Conservation (phyloP, 2,888 invertebrate species). For the Mantis religiosa region DNA sequence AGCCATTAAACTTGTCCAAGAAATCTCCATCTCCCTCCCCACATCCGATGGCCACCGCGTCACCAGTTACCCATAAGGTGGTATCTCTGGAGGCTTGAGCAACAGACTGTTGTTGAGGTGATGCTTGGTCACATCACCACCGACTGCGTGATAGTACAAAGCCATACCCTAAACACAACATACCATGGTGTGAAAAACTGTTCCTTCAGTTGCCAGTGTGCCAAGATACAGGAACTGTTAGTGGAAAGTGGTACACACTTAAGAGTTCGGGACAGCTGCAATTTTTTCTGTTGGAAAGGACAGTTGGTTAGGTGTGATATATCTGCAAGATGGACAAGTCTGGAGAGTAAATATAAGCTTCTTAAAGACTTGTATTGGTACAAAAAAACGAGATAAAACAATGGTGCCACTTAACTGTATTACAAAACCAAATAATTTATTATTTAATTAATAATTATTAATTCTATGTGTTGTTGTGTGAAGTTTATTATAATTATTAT, state of each 20-base stretch:
- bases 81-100: constrained; percentile 47
- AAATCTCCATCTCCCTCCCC: constrained; percentile 76
- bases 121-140: constrained; percentile 21
- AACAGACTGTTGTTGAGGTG: neutral
- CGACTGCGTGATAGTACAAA: constrained; percentile 34
- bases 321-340: neutral
- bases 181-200: neutral
- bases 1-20: constrained; percentile 86
- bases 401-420: constrained; percentile 47
- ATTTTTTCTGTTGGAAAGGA: neutral
- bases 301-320: neutral
- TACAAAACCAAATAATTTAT: constrained; percentile 50
- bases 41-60: constrained; percentile 52
- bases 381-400: constrained; percentile 4
- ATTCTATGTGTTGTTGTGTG: constrained; percentile 33
- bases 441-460: constrained; percentile 47
- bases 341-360: neutral
- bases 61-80: constrained; percentile 37
- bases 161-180: constrained; percentile 16
- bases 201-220: constrained; percentile 14
- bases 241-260: constrained; percentile 4
- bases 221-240: constrained; percentile 8
- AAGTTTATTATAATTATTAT: constrained; percentile 27
- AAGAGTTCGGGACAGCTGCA: constrained; percentile 3
- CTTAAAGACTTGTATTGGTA: constrained; percentile 5